phyloP scores from a whole-genome alignment of 2,888 invertebrate genomes.

The Tuberolachnus salignus region DNA sequence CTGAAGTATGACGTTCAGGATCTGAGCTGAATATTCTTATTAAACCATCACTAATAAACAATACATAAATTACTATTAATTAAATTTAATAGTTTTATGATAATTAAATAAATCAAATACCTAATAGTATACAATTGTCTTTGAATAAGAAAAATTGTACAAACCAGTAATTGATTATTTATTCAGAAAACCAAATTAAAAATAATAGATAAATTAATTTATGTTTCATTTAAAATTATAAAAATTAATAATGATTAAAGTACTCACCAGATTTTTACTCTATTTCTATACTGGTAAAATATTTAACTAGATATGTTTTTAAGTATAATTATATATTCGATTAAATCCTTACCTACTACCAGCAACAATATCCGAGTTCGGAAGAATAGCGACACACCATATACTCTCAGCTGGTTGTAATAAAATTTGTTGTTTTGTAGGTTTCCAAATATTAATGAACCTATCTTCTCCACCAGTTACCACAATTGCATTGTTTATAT shows the following conservation, averaged over 20 bases:
- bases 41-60: constrained; percentile 76
- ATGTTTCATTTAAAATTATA: too few relatives aligned
- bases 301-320: background rate
- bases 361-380: constrained; percentile 88
- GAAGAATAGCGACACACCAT: constrained; percentile 82
- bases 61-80: constrained; percentile 60
- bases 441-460: constrained; percentile 81
- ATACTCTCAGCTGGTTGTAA: constrained; percentile 84
- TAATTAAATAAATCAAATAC: background rate
- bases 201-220: background rate
- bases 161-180: too few relatives aligned
- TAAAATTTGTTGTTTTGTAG: constrained; percentile 71
- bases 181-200: too few relatives aligned
- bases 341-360: constrained; percentile 68
- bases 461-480: constrained; percentile 79
- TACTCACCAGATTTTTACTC: background rate
- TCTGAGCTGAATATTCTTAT: constrained; percentile 84
- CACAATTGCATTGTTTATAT: constrained; percentile 34
- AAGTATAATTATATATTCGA: background rate
- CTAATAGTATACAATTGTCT: too few relatives aligned
- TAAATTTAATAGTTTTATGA: background rate
- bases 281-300: background rate
- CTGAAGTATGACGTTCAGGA: constrained; percentile 72
- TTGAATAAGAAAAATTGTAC: too few relatives aligned
- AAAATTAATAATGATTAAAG: background rate